Evolutionary conservation across 2,888 invertebrate genomes (phyloP).

Genomic region (Melinaea menophilus): DNA sequence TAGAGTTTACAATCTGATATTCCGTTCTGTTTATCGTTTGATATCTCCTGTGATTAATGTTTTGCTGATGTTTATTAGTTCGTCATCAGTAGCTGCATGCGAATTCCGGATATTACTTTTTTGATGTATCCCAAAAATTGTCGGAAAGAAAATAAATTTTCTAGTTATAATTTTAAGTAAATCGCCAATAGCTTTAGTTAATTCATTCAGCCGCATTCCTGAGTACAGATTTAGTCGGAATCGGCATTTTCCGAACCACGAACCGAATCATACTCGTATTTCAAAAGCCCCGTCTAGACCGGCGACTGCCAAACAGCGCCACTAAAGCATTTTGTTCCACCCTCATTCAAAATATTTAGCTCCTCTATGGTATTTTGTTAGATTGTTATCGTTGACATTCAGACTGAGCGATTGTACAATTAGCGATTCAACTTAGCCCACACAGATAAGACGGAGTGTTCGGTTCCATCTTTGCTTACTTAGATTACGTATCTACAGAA

Average conservation of each 20-base stretch:
- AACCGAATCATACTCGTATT: conserved; percentile 36
- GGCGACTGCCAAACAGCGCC: no score
- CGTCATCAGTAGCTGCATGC: neutral
- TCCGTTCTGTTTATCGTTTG: neutral
- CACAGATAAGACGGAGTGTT: neutral
- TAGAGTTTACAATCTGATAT: conserved; percentile 3
- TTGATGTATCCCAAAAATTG: no score
- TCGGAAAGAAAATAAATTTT: no score
- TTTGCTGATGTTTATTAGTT: conserved; percentile 8
- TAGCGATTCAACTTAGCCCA: neutral
- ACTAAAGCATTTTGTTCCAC: no score
- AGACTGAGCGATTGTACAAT: neutral
- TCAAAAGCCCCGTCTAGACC: conserved; percentile 26
- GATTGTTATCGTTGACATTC: neutral
- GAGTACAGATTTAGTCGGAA: conserved; percentile 29
- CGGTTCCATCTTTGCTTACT: neutral
- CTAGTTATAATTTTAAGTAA: neutral
- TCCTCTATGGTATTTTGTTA: neutral
- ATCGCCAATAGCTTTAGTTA: conserved; percentile 30
- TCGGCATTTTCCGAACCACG: conserved; percentile 45
- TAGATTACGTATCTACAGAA: neutral
- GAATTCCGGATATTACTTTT: no score
- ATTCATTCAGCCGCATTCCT: conserved; percentile 33
- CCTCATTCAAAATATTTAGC: no score
- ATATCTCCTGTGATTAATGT: neutral